These are phyloP conservation scores for Ditylenchus weischeri DNA, from an alignment of 2,888 invertebrate species.

Conservation along the genomic window DNA sequence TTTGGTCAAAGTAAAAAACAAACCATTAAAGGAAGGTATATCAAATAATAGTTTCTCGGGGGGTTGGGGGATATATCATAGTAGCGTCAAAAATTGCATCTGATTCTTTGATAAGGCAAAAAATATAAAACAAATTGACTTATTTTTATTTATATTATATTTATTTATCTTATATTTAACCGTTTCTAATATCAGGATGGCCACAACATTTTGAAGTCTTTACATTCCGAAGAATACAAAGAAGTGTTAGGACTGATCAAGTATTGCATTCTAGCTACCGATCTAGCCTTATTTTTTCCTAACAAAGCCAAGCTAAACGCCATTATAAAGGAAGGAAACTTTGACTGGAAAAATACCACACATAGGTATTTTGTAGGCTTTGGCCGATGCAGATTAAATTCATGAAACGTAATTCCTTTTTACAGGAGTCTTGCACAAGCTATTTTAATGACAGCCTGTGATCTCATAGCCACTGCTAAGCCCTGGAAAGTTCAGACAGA, in stretches of 20 bases:
- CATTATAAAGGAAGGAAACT: constrained; percentile 59
- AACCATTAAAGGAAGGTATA: too few species aligned
- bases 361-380: constrained; percentile 68
- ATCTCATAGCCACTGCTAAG: constrained; percentile 78
- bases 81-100: too few species aligned
- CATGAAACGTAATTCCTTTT: neutral
- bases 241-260: constrained; percentile 73
- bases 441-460: constrained; percentile 78
- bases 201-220: constrained; percentile 73
- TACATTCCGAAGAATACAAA: constrained; percentile 52
- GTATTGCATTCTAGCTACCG: constrained; percentile 80
- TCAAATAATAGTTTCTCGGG: too few species aligned
- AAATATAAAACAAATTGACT: too few species aligned
- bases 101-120: too few species aligned
- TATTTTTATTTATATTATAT: too few species aligned
- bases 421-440: constrained; percentile 70
- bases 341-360: constrained; percentile 69
- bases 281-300: constrained; percentile 76
- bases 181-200: constrained; percentile 65
- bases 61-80: too few species aligned
- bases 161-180: too few species aligned
- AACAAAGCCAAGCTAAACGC: constrained; percentile 64
- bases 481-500: constrained; percentile 78
- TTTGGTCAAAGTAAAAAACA: too few species aligned
- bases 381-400: too few species aligned